phyloP scores from a whole-genome alignment of 2,888 invertebrate genomes.

The Dendrolimus houi region DNA sequence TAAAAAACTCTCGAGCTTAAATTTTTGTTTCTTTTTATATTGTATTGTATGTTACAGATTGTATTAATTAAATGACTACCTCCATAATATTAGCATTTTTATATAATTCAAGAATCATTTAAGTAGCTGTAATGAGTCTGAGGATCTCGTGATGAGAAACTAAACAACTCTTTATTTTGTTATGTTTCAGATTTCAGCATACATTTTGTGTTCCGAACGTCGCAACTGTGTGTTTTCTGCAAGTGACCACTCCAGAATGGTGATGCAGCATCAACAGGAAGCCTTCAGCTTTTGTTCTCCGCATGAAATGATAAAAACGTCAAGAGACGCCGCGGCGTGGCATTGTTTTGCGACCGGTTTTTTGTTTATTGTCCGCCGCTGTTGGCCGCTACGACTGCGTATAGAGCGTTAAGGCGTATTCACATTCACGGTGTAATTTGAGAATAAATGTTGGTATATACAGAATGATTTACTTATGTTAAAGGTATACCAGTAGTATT shows the following conservation, averaged over 20 bases:
- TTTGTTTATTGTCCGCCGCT: conserved; percentile 31
- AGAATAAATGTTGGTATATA: too few species aligned
- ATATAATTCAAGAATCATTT: too few species aligned
- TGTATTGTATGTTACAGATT: too few species aligned
- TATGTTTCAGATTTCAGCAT: neutral
- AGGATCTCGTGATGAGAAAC: too few species aligned
- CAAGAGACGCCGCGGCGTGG: conserved; percentile 56
- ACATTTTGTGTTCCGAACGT: neutral
- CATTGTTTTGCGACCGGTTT: conserved; percentile 66
- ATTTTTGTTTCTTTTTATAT: too few species aligned
- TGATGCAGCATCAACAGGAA: conserved; percentile 72
- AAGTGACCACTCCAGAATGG: conserved; percentile 63
- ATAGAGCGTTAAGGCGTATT: neutral
- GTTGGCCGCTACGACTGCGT: conserved; percentile 1
- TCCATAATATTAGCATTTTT: too few species aligned
- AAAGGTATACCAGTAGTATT: too few species aligned
- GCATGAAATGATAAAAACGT: conserved; percentile 72
- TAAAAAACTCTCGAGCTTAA: too few species aligned
- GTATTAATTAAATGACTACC: too few species aligned
- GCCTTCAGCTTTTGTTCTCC: conserved; percentile 70
- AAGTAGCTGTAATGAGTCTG: too few species aligned
- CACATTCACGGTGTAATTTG: neutral
- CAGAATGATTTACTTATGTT: too few species aligned
- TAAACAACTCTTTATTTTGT: too few species aligned
- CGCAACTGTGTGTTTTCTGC: conserved; percentile 24